Conservation (phyloP, 2,888 invertebrate genomes). For the Muscina levida region DNA sequence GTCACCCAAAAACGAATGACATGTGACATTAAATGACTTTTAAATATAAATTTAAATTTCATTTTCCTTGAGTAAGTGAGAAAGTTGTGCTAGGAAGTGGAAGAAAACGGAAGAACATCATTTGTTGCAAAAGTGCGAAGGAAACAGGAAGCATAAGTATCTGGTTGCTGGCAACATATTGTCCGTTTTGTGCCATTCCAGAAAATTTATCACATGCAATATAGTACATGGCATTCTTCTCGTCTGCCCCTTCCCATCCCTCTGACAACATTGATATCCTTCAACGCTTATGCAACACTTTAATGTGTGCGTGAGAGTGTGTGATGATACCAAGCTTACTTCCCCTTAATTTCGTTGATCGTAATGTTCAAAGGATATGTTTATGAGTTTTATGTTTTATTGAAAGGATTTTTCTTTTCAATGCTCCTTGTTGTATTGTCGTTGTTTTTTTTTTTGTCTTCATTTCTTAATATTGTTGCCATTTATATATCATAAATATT, state of each 20-base stretch:
- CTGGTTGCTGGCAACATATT: constrained; percentile 38
- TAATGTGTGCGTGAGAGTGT: too few relatives aligned
- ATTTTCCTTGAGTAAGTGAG: not conserved
- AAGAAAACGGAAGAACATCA: not conserved
- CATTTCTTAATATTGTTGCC: not conserved
- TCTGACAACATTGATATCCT: constrained; percentile 6
- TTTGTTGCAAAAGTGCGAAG: constrained; percentile 4
- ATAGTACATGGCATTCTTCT: not conserved
- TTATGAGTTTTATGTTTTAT: constrained; percentile 39
- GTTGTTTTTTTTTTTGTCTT: too few relatives aligned
- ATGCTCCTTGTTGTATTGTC: not conserved
- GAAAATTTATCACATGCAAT: constrained; percentile 51
- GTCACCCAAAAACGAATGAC: constrained; percentile 44
- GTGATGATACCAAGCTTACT: constrained; percentile 1
- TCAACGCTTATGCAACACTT: not conserved
- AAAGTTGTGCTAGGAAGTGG: not conserved
- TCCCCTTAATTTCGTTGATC: not conserved
- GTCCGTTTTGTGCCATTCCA: constrained; percentile 32
- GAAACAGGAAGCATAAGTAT: constrained; percentile 28
- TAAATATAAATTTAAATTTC: constrained; percentile 35
- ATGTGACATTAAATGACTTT: constrained; percentile 54
- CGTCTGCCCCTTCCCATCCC: too few relatives aligned
- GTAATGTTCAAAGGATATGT: constrained; percentile 23
- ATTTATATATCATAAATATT: constrained; percentile 33
- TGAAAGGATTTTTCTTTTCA: constrained; percentile 26